phyloP scores from a whole-genome alignment of 2,888 invertebrate species.

The Reticulitermes lucifugus region DNA sequence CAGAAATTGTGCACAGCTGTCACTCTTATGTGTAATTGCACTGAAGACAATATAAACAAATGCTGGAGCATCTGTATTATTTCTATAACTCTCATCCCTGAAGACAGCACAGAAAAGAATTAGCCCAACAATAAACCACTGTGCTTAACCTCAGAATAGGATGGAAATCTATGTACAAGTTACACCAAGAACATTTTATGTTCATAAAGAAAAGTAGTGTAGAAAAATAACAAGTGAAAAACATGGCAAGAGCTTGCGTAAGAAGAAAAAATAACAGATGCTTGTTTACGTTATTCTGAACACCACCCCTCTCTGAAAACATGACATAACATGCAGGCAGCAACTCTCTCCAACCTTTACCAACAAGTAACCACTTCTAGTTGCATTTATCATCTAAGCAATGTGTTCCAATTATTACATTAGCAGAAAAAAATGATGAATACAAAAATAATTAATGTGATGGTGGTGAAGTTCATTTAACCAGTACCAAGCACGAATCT shows the following conservation, averaged over 20 bases:
- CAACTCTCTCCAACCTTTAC: constrained; percentile 36
- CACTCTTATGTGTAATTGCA: not conserved
- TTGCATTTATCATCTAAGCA: constrained; percentile 40
- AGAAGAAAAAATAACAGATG: constrained; percentile 51
- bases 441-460: constrained; percentile 55
- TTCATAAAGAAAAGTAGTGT: constrained; percentile 52
- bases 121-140: not conserved
- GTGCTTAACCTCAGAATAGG: constrained; percentile 15
- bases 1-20: constrained; percentile 23
- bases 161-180: constrained; percentile 35
- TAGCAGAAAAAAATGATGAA: constrained; percentile 51
- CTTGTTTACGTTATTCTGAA: constrained; percentile 71
- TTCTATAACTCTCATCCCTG: constrained; percentile 23
- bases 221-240: constrained; percentile 55
- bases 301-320: not conserved
- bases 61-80: not conserved
- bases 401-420: constrained; percentile 45
- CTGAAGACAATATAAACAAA: constrained; percentile 2
- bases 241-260: constrained; percentile 54
- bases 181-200: constrained; percentile 32
- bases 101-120: not conserved
- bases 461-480: constrained; percentile 53
- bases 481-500: constrained; percentile 50
- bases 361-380: constrained; percentile 12
- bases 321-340: constrained; percentile 31